Percentiles rank a stretch among this genome's conserved stretches.
These are phyloP conservation scores for Cylindroiulus punctatus DNA, from an alignment of 2,888 invertebrate genomes.

Conservation along the genomic window DNA sequence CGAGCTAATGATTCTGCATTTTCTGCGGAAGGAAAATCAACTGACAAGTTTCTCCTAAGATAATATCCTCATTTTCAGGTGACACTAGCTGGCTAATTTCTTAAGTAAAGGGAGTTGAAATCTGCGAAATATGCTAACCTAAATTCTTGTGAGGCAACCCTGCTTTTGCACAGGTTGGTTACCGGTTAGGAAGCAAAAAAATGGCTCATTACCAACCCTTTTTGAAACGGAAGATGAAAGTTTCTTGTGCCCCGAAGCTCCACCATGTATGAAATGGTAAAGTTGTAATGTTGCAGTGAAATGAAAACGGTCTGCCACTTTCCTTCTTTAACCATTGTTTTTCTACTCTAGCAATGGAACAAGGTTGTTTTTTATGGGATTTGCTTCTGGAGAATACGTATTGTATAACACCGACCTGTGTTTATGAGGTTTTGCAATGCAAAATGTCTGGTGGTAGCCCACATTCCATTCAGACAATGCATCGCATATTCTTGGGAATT, in stretches of 20 bases:
- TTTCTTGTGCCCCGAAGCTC: neutral
- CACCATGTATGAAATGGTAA: neutral
- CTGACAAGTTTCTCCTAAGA: neutral
- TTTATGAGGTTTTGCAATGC: neutral
- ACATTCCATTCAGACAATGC: conserved; percentile 2
- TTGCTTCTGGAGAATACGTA: neutral
- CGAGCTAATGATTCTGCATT: neutral
- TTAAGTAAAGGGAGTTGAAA: neutral
- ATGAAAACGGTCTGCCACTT: neutral
- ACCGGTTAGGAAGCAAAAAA: neutral
- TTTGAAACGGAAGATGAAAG: neutral
- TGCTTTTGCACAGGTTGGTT: neutral
- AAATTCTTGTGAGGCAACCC: neutral
- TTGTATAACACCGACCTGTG: neutral
- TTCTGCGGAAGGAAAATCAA: neutral
- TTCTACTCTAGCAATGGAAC: neutral
- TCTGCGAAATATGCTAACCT: neutral
- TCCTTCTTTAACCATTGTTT: neutral
- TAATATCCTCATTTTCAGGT: conserved; percentile 1
- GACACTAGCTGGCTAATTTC: neutral
- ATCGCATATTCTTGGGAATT: neutral
- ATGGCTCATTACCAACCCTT: conserved; percentile 6
- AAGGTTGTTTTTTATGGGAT: neutral
- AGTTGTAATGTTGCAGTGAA: neutral
- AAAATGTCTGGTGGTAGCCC: neutral